A percentile compares a stretch with the other conserved stretches of the same genome.
Conservation (phyloP, 1,140 invertebrate genomes). For the Brachionus angularis region DNA sequence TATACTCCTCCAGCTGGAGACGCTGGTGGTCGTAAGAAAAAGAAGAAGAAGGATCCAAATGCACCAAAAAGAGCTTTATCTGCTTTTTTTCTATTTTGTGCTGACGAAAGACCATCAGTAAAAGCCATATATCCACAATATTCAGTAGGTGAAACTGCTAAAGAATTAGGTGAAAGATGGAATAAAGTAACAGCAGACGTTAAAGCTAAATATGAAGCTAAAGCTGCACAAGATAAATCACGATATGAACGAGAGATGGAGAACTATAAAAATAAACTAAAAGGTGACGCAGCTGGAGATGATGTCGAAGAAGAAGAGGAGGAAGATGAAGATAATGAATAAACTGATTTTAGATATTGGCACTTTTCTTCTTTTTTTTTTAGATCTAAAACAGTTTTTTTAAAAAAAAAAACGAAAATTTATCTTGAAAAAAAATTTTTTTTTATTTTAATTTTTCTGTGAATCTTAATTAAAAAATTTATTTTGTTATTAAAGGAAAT, state of each 20-base stretch:
- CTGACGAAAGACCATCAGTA: constrained; percentile 89
- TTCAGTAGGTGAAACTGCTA: constrained; percentile 93
- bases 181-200: constrained; percentile 74
- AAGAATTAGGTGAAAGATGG: constrained; percentile 92
- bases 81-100: constrained; percentile 98
- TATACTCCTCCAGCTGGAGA: constrained; percentile 81
- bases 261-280: constrained; percentile 4
- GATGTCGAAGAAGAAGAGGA: constrained; percentile 23
- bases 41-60: constrained; percentile 85
- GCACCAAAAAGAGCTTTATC: constrained; percentile 95
- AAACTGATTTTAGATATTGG: background rate
- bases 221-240: constrained; percentile 90
- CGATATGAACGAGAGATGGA: constrained; percentile 72
- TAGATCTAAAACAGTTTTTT: too few relatives aligned
- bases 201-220: constrained; percentile 82
- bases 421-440: too few relatives aligned
- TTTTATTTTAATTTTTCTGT: too few relatives aligned
- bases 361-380: too few relatives aligned
- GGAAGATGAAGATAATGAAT: background rate
- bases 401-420: too few relatives aligned
- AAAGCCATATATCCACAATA: constrained; percentile 85
- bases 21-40: constrained; percentile 65
- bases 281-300: background rate
- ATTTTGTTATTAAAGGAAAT: too few relatives aligned
- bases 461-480: too few relatives aligned